Evolutionary conservation across 2,113 vertebrate species (phyloP), one percentile per base, ranked within the genome.

Genomic region (Haplochromis burtoni): DNA sequence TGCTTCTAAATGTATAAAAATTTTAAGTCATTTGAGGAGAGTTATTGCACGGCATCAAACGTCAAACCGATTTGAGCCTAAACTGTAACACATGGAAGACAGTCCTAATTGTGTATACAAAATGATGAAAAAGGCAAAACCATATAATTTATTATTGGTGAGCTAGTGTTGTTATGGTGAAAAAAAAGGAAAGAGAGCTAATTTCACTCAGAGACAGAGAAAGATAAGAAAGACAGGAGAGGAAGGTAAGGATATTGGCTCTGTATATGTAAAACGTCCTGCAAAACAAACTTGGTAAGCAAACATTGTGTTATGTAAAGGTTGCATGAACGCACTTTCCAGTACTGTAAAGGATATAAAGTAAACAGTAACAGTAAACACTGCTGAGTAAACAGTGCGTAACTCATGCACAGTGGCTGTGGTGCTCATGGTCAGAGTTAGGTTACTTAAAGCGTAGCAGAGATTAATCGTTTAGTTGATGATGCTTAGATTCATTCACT

Each of bases 401-500:
- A 35, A 66, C 61, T n/a, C 59, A n/a, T 63, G 1, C 10, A 35
- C 61, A 66, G 61, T 66, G 17, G 31, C 0, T 35, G 0, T 12
- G 17, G 61, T n/a, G 31, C 61, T 66, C 61, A 66, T n/a, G 61
- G 6, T 66, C 61, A 66, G 61, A 35, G 31, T 66, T 35, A 63
- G 31, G 59, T 9, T 59, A 59, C 13, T 16, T 59, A 59, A 29
- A 12, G 31, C 3, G 17, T 8, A 35, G 17, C 59, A 63, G 31
- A 66, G 31, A 35, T 35, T 35, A 35, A 35, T 35, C 31, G 6
- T 35, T 1, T 66, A 35, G 10, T 38, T 35, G 10, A 66, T 35
- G 6, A 8, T 38, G 61, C 17, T 66, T 63, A 35, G 59, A 35
- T 63, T 66, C 10, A 35, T n/a, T 66, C 61, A 66, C 31, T 66